A percentile compares a stretch with the other conserved stretches of the same genome.
These are phyloP conservation scores for Capitulum mitella DNA, from an alignment of 2,888 invertebrate species.

Conservation along the genomic window DNA sequence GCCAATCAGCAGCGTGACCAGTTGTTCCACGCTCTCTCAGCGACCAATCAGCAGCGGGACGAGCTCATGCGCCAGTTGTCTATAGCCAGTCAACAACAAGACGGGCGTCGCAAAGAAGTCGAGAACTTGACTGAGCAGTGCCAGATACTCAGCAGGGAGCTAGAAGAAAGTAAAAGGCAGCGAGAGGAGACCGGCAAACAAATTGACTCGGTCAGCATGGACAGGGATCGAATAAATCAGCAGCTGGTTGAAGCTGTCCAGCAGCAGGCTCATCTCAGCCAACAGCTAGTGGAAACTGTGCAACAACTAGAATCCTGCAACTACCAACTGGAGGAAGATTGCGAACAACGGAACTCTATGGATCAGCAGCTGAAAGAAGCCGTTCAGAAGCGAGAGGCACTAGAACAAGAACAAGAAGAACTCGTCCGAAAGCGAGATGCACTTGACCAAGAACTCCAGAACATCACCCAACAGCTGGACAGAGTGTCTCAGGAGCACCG, in stretches of 20 bases:
- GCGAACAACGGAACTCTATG: background rate
- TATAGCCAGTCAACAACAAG: background rate
- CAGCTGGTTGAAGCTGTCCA: background rate
- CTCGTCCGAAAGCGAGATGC: background rate
- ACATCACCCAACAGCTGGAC: background rate
- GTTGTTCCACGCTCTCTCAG: background rate
- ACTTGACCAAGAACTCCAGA: background rate
- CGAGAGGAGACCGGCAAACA: background rate
- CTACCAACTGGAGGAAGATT: too few species aligned
- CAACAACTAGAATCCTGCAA: too few species aligned
- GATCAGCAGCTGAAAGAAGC: background rate
- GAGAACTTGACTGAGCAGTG: too few species aligned
- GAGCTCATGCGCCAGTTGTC: background rate
- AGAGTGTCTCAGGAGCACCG: background rate
- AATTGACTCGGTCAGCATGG: background rate
- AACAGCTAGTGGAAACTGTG: background rate
- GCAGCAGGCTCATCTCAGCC: background rate
- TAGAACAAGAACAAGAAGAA: background rate
- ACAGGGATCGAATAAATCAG: background rate
- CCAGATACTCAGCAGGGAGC: too few species aligned
- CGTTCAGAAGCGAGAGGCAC: background rate
- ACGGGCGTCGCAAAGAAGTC: background rate
- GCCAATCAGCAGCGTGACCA: background rate
- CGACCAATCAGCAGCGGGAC: constrained; percentile 2
- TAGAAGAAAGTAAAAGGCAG: background rate